Base-by-base conservation (phyloP, 2,113 vertebrate species). In the Brachionichthys hirsutus region DNA sequence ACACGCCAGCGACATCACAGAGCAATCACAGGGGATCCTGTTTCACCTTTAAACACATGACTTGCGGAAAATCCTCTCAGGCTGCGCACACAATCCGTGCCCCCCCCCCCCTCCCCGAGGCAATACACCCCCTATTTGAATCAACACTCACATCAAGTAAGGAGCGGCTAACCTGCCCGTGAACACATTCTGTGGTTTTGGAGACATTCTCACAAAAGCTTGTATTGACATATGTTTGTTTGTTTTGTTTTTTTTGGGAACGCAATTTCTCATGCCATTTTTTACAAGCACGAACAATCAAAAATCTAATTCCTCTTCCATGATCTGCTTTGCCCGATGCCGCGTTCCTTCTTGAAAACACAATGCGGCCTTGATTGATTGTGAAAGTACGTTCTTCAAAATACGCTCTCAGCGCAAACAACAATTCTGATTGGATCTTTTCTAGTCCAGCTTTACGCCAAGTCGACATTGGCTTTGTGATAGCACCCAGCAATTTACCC, bases 11-110 rank as follows among this genome's bases (percentile, higher is more conserved):
- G 4, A 11, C 18, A 47, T 24, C 51, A 36, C 13, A 36, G 9
- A 56, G 46, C 52, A 8, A 41, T 35, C 24, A 44, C 16, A 48
- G 14, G 16, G 35, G 58, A 66, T 75, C 22, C 47, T 1, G 45
- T 80, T 70, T 73, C 69, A 61, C 51, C 51, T 63, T 64, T 63
- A 54, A 77, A 73, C 50, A 72, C 53, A 61, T 49, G 52, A 64
- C 78, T 84, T 80, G 54, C 64, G 50, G 62, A 9, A 73, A 82
- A 56, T 70, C 65, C 36, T 79, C 56, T 80, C 19, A 54, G 43
- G 84, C 52, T 65, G 55, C 69, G 68, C 41, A 59, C 34, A 61
- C 48, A 46, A 73, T 67, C 56, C 51, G 61, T 67, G 73, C 46
- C 41, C 7, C 4, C 11, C 56, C 51, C 59, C 64, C 70, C 46